Evolutionary conservation across 35 echinoderm and acorn worm genomes (phyloP), one percentile per base, ranked within the genome.

Genomic region (Ophioderma brevispina): DNA sequence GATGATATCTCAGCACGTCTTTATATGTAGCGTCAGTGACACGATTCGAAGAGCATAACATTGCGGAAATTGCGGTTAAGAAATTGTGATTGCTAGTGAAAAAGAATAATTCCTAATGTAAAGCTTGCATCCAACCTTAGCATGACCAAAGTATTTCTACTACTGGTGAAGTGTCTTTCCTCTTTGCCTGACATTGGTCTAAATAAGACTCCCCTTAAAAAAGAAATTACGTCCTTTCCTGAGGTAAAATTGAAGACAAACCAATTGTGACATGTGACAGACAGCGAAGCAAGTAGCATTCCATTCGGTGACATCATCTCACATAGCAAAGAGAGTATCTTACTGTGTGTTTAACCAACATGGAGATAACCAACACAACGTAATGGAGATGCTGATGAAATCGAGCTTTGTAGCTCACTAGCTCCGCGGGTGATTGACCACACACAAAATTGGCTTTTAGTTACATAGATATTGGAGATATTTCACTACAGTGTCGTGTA

Each of bases 301-400:
- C 59, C 59, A 30, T 70, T 25, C 17, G 4, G 17, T 70, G 59
- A 70, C 59, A 25, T 70, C 59, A 70, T 70, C 59, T 70, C n/a
- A 70, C 59, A 70, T 52, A 70, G 41, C 28, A 70, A 6, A 30
- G 15, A 18, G 59, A 15, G 59, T 70, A 70, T 18, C 15, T 70
- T 70, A 70, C 59, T 70, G 59, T 70, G 59, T 70, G 59, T 70
- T 70, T 70, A 70, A 70, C 59, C 59, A 70, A 70, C 59, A 70
- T 70, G 59, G 10, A 70, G 59, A 70, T 70, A 30, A 70, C 15
- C n/a, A 25, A 70, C 10, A 70, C n/a, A 70, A 70, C 17, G 59
- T 70, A 70, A 6, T 70, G 6, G 59, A 70, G 59, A 70, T 13
- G 3, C n/a, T n/a, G n/a, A 4, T 70, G 59, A 70, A 70, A 70